phyloP scores from a whole-genome alignment of 2,113 vertebrate species.

The Hoplias malabaricus region DNA sequence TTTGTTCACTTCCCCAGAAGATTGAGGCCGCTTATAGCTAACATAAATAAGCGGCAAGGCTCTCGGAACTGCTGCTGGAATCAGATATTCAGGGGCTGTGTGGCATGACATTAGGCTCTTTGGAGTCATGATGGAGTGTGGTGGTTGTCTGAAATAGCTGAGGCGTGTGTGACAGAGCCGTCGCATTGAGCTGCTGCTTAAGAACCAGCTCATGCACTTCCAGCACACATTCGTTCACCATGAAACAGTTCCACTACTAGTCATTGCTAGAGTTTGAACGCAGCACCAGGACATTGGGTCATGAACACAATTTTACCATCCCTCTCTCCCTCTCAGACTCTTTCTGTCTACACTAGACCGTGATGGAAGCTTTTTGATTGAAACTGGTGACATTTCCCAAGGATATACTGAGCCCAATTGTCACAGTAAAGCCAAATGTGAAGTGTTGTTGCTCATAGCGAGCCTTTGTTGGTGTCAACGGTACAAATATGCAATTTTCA shows the following conservation, averaged over 20 bases:
- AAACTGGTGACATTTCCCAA: conserved; percentile 37
- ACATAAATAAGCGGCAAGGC: conserved; percentile 24
- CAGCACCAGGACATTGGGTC: not conserved
- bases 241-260: not conserved
- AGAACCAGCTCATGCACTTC: conserved; percentile 28
- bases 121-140: conserved; percentile 37
- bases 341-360: not conserved
- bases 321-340: not conserved
- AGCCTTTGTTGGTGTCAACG: conserved; percentile 6
- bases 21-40: conserved; percentile 14
- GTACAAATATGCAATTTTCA: conserved; percentile 6
- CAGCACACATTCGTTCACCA: conserved; percentile 2
- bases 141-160: conserved; percentile 39
- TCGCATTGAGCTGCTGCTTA: conserved; percentile 31
- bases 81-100: conserved; percentile 44
- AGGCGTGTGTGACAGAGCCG: conserved; percentile 40
- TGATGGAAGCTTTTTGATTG: conserved; percentile 27
- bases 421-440: conserved; percentile 31
- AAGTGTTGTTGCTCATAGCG: conserved; percentile 18
- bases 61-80: conserved; percentile 8
- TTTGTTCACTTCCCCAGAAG: conserved; percentile 25
- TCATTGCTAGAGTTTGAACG: not conserved
- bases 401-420: conserved; percentile 20
- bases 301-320: conserved; percentile 11
- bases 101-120: conserved; percentile 38